These are phyloP conservation scores for Dipodomys stephensi DNA, from an alignment of 2,113 vertebrate genomes.

Conservation along the genomic window DNA sequence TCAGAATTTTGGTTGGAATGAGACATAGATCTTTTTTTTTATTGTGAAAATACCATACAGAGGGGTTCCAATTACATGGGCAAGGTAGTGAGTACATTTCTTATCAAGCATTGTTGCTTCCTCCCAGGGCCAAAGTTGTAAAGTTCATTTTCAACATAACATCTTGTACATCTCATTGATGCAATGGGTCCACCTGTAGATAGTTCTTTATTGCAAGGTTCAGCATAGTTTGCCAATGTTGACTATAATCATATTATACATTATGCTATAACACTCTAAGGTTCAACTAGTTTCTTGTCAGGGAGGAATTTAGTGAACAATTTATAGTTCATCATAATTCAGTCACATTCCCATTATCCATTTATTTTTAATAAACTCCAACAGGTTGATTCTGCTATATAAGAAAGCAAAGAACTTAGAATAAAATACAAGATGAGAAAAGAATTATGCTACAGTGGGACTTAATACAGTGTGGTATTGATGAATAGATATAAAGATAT, in stretches of 20 bases:
- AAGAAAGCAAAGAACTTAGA: not conserved
- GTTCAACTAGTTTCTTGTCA: not conserved
- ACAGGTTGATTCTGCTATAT: not conserved
- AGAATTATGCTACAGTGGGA: not conserved
- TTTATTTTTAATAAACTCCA: not conserved
- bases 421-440: not conserved
- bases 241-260: not conserved
- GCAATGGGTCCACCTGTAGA: no score
- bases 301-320: not conserved
- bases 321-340: not conserved
- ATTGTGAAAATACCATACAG: no score
- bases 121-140: no score
- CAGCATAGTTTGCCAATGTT: not conserved
- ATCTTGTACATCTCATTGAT: no score
- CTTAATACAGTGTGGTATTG: not conserved
- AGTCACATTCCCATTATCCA: not conserved
- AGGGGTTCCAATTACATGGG: no score
- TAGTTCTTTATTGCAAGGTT: rapidly evolving
- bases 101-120: no score
- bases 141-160: no score
- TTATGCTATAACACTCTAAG: not conserved
- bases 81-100: no score
- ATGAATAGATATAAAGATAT: not conserved
- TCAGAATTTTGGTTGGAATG: not conserved
- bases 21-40: no score